Base-by-base conservation (phyloP, 2,797 vertebrate genomes). In the Pteronotus mesoamericanus region DNA sequence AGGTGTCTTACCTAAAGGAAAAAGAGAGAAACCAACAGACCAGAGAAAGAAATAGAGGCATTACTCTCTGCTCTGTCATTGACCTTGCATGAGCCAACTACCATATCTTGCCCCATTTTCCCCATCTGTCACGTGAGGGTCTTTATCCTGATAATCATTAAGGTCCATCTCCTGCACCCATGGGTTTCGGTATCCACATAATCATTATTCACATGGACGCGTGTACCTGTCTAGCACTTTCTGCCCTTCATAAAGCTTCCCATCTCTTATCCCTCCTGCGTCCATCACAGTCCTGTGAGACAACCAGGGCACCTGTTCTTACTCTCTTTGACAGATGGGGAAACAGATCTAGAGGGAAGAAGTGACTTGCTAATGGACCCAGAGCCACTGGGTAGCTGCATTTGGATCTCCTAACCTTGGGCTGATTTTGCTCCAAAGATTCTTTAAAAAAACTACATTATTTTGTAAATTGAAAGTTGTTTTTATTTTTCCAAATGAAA, bases 401-500 rank as follows among this genome's bases (percentile, higher is more conserved):
- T 74, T 59, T 91, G 75, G 10, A 6, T 2, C 77, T 87, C 0
- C 2, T 9, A 12, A 51, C 8, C 34, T 29, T n/a, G 10, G 26
- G 8, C 19, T 57, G 51, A 91, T 55, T 89, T 78, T 77, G 90
- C 86, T 10, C 15, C 3, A 48, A 29, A 42, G 9, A 92, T 84
- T 80, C 16, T 84, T 84, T 34, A 51, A 83, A 74, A 80, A 46
- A 61, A 15, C 3, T 21, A 71, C 48, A 16, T 64, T 57, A 71
- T 74, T 77, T 91, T 95, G 37, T 57, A 86, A 95, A 91, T 39
- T 66, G 55, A 89, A 80, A 90, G 15, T 46, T 91, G 59, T 64
- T 86, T 95, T 92, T 22, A 72, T 95, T 89, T 92, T 90, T 74
- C 59, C 34, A 86, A 86, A 68, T 59, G 37, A 78, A 95, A 53